Evolutionary conservation across 2,113 vertebrate species (phyloP).

Genomic region (Vimba vimba): DNA sequence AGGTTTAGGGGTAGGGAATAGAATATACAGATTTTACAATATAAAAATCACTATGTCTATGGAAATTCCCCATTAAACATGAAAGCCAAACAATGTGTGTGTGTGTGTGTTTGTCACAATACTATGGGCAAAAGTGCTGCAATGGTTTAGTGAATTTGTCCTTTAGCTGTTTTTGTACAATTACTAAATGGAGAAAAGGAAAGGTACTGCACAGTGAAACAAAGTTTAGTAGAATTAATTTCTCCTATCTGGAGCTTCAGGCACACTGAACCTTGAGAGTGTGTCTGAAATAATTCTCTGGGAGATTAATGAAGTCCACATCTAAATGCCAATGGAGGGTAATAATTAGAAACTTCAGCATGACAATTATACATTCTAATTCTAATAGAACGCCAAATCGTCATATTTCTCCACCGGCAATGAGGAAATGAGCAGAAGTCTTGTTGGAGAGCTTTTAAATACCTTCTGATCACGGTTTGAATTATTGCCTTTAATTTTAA

Average conservation of each 20-base stretch:
- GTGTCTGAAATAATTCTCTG: background rate
- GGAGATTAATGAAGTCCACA: constrained; percentile 53
- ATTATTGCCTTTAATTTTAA: constrained; percentile 38
- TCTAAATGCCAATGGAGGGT: constrained; percentile 54
- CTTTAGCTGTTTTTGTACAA: background rate
- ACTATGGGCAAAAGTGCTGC: background rate
- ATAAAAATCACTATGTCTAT: no score
- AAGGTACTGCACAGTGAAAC: background rate
- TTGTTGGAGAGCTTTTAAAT: constrained; percentile 36
- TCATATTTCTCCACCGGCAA: constrained; percentile 47
- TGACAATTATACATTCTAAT: constrained; percentile 54
- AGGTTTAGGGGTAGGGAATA: no score
- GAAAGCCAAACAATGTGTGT: background rate
- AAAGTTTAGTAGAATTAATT: constrained; percentile 27
- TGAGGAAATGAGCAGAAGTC: constrained; percentile 33
- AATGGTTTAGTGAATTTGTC: background rate
- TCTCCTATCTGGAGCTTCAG: background rate
- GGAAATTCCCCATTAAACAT: no score
- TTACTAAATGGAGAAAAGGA: background rate
- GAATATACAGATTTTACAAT: no score
- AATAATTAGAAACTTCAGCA: constrained; percentile 52
- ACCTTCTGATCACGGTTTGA: constrained; percentile 19
- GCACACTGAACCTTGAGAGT: background rate
- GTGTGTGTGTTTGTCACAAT: background rate
- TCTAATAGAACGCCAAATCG: constrained; percentile 47